Evolutionary conservation across 2,888 invertebrate species (phyloP).

Genomic region (Opisthograptis luteolata): DNA sequence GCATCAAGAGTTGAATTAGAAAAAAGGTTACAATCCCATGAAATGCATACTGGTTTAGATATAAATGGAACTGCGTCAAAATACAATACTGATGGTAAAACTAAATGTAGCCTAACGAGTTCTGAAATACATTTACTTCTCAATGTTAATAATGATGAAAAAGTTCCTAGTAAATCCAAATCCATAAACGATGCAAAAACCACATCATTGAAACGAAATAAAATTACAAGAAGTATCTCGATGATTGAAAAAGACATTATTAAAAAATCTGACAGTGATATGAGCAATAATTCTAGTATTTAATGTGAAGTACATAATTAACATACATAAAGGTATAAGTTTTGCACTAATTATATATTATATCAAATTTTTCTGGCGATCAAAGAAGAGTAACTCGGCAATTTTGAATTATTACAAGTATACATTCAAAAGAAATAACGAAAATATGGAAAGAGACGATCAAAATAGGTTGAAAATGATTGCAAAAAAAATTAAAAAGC

Average conservation of each 20-base stretch:
- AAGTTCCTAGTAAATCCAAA: constrained; percentile 1
- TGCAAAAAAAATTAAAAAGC: too few relatives aligned
- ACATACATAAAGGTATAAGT: too few relatives aligned
- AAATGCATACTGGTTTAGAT: background rate
- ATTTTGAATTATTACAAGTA: too few relatives aligned
- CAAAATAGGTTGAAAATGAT: too few relatives aligned
- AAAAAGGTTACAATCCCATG: constrained; percentile 10
- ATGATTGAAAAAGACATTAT: background rate
- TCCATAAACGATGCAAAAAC: constrained; percentile 3
- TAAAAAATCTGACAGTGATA: background rate
- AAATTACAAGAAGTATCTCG: constrained; percentile 8
- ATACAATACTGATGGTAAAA: background rate
- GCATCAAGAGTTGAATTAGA: background rate
- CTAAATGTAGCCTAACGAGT: constrained; percentile 7
- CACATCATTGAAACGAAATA: background rate
- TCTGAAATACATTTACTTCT: constrained; percentile 17
- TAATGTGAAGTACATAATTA: background rate
- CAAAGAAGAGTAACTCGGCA: too few relatives aligned
- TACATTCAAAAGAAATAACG: too few relatives aligned
- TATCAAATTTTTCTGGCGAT: too few relatives aligned
- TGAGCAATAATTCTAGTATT: background rate
- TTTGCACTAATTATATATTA: too few relatives aligned
- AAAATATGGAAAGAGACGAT: too few relatives aligned
- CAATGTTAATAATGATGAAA: background rate
- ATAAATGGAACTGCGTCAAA: background rate